Base-by-base conservation (phyloP, 2,797 vertebrate genomes). In the Cyprinella venusta region DNA sequence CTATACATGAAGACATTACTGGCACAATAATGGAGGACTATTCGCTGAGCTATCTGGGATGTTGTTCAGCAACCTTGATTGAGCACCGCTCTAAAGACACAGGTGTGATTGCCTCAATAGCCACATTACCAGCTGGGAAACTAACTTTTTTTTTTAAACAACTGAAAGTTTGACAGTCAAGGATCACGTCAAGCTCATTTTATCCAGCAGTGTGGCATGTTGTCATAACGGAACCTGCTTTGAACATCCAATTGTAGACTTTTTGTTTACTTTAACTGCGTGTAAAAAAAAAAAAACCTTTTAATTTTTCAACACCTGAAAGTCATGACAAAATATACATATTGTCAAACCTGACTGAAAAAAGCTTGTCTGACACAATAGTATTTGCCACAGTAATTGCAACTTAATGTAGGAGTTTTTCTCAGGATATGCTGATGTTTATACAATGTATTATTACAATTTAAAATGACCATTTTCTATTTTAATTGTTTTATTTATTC, bases 11-110 rank as follows among this genome's bases (percentile, higher is more conserved):
- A 61, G 67, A 79, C 68, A 87, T 88, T 88, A 87, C 75, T 79
- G 59, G 80, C 38, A 59, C 76, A 76, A 74, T 87, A 84, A 86
- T 78, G 74, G 82, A 86, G 78, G 65, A 72, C 52, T 77, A 85
- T 87, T 77, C 80, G 18, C 71, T 26, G 54, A 83, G 64, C 67
- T 59, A 84, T 87, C 76, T 84, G 38, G 75, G 85, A 85, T 81
- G 79, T 67, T 54, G 82, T 88, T 87, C 87, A 79, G 65, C 71
- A 68, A 68, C 77, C 40, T 76, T 87, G 84, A 85, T 82, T 83
- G 84, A 88, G 79, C 81, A 42, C 63, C 61, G 21, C 79, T 84
- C 54, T 85, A 78, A 83, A 83, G 75, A 77, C 81, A 84, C 82
- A 74, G 74, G 40, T 54, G 80, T 80, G 76, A 84, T 88, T 86